These are phyloP conservation scores for Molothrus ater DNA, from an alignment of 2,797 vertebrate species.

Conservation along the genomic window DNA sequence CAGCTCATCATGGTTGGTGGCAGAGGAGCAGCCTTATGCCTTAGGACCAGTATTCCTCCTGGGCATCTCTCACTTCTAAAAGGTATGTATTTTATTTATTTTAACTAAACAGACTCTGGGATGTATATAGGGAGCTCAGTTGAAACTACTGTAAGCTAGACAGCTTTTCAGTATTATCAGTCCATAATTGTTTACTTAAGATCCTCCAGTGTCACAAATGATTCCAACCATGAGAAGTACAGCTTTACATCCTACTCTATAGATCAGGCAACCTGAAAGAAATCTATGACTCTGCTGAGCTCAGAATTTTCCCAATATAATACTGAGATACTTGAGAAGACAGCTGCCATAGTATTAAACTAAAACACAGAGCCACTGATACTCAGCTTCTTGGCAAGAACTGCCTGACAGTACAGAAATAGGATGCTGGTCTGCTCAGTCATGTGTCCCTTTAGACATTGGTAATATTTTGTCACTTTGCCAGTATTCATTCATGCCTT, in stretches of 20 bases:
- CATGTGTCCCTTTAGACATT: slow-evolving; percentile 23
- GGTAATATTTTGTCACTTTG: slow-evolving; percentile 26
- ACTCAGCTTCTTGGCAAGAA: slow-evolving; percentile 43
- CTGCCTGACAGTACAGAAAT: not conserved
- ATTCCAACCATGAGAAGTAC: not conserved
- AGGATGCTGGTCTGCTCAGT: slow-evolving; percentile 25
- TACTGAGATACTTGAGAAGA: not conserved
- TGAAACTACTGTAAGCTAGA: not conserved
- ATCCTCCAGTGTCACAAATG: not conserved
- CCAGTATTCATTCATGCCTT: slow-evolving; percentile 52
- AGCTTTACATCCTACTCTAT: not conserved
- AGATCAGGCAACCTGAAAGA: not conserved
- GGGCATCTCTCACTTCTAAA: not conserved
- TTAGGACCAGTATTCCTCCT: not conserved
- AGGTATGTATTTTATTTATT: not conserved
- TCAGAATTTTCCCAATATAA: not conserved
- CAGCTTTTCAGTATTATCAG: not conserved
- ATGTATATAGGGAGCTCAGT: not conserved
- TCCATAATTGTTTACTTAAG: not conserved
- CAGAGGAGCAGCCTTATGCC: not conserved
- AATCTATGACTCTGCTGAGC: not conserved
- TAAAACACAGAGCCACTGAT: not conserved
- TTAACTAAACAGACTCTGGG: not conserved
- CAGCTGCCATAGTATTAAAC: not conserved
- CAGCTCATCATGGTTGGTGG: not conserved